Conservation (phyloP, 2,113 vertebrate species). For the Steatornis caripensis region DNA sequence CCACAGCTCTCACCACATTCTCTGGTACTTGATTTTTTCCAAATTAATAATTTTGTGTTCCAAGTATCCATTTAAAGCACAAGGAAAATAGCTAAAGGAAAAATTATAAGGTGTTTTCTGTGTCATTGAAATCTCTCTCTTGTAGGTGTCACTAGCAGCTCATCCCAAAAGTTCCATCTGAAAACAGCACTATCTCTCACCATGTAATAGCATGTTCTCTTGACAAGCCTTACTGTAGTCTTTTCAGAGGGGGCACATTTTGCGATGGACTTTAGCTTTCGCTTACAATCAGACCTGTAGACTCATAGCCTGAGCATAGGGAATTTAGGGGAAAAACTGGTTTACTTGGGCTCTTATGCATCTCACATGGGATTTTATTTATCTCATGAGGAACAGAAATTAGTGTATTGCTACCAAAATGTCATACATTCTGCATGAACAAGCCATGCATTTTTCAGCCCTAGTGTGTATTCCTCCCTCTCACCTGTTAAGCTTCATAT, state of each 20-base stretch:
- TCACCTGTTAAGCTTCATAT: background rate
- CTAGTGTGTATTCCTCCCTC: background rate
- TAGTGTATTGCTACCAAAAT: background rate
- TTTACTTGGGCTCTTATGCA: background rate
- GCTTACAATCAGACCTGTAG: background rate
- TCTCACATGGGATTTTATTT: background rate
- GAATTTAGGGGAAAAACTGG: background rate
- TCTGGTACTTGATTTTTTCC: background rate
- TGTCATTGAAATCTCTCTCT: background rate
- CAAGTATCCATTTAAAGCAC: background rate
- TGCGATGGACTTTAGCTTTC: background rate
- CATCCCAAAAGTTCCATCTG: background rate
- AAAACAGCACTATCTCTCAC: background rate
- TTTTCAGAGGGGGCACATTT: background rate
- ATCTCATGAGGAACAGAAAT: background rate
- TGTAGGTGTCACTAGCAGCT: background rate
- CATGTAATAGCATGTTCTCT: background rate
- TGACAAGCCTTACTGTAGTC: background rate
- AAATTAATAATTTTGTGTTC: background rate
- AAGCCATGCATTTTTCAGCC: background rate
- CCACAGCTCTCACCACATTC: background rate
- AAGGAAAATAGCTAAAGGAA: background rate
- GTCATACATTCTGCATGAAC: background rate
- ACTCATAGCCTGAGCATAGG: background rate
- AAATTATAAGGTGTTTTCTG: background rate